Conservation (phyloP, 2,797 vertebrate genomes). For the Coccyzus lansbergi region DNA sequence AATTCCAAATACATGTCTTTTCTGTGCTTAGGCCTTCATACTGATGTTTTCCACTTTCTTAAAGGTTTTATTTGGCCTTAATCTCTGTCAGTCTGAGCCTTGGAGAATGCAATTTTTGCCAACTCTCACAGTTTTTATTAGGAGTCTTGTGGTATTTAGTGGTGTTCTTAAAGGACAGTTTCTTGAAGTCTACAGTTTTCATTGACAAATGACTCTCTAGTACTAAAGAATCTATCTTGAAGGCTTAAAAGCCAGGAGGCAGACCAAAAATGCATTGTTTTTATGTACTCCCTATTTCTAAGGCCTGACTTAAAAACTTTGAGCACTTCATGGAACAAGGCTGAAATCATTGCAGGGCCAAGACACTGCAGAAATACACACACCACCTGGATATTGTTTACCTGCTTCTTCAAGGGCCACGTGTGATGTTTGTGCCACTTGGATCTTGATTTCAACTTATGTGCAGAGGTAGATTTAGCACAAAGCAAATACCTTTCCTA, state of each 20-base stretch:
- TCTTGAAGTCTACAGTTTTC: background rate
- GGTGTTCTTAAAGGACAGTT: background rate
- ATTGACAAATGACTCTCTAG: background rate
- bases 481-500: background rate
- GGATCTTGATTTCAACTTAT: background rate
- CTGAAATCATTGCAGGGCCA: background rate
- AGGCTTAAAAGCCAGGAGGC: background rate
- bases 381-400: background rate
- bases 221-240: background rate
- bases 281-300: background rate
- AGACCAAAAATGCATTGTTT: background rate
- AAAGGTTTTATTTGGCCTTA: background rate
- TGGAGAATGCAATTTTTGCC: background rate
- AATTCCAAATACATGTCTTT: background rate
- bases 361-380: background rate
- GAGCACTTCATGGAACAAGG: background rate
- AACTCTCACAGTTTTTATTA: background rate
- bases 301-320: background rate
- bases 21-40: background rate
- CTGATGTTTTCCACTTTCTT: background rate
- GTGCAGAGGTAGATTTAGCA: background rate
- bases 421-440: background rate
- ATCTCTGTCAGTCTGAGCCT: background rate
- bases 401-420: background rate
- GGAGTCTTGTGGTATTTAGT: background rate